Percentiles rank a stretch among this genome's conserved stretches.
These are phyloP conservation scores for Acronicta aceris DNA, from an alignment of 2,888 invertebrate species.

Conservation along the genomic window DNA sequence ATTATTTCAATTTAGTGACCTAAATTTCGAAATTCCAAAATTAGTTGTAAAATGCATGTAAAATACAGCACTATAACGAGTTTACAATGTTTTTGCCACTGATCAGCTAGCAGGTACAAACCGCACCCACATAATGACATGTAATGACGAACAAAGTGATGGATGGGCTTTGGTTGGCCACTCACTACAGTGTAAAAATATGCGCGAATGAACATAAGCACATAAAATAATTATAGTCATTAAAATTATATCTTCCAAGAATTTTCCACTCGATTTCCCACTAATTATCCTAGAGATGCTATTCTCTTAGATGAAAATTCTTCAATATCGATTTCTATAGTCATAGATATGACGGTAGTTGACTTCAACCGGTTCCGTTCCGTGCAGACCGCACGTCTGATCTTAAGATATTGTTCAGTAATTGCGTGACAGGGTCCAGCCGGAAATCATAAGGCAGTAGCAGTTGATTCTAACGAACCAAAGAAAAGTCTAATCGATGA, in stretches of 20 bases:
- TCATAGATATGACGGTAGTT: too few species aligned
- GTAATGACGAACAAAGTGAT: conserved; percentile 33
- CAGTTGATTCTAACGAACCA: too few species aligned
- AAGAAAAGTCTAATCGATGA: too few species aligned
- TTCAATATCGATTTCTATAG: too few species aligned
- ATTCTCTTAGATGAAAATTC: neutral
- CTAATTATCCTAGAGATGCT: conserved; percentile 26
- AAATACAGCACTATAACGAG: conserved; percentile 17
- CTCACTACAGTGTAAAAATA: conserved; percentile 15
- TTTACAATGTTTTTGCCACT: conserved; percentile 14
- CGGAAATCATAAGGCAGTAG: too few species aligned
- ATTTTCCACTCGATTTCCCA: conserved; percentile 35
- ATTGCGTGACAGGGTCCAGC: too few species aligned
- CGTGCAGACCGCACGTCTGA: too few species aligned
- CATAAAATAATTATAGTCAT: conserved; percentile 1
- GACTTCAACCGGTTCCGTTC: too few species aligned
- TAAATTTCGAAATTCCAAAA: too few species aligned
- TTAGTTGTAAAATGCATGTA: neutral
- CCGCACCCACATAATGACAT: conserved; percentile 21
- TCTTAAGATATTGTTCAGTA: too few species aligned
- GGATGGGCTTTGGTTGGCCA: conserved; percentile 20
- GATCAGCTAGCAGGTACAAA: conserved; percentile 17
- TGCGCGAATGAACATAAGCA: conserved; percentile 17
- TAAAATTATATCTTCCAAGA: conserved; percentile 21
- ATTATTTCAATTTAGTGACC: too few species aligned